These are phyloP conservation scores for Dicranocentrus wangi DNA, from an alignment of 2,888 invertebrate genomes.

Conservation along the genomic window DNA sequence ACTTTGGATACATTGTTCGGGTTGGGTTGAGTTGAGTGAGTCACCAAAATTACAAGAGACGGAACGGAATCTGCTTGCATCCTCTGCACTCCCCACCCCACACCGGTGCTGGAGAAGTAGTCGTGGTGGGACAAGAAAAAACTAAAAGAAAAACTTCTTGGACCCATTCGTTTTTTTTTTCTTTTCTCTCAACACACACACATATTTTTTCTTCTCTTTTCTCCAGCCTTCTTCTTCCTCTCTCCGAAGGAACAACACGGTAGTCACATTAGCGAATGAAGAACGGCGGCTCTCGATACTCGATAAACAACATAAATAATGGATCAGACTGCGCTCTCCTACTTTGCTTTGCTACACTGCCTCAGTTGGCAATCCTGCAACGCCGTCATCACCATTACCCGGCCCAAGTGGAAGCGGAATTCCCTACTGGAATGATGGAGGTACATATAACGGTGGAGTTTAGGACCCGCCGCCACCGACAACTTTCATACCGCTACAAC, in stretches of 20 bases:
- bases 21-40: too few species aligned
- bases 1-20: too few species aligned
- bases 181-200: too few species aligned
- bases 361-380: slow-evolving; percentile 37
- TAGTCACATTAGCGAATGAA: slow-evolving; percentile 59
- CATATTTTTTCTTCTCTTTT: slow-evolving; percentile 14
- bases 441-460: too few species aligned
- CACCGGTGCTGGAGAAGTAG: too few species aligned
- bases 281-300: slow-evolving; percentile 44
- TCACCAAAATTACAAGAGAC: too few species aligned
- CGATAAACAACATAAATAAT: slow-evolving; percentile 69
- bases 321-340: slow-evolving; percentile 59
- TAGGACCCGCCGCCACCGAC: too few species aligned
- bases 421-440: too few species aligned
- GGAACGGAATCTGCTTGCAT: too few species aligned
- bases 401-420: background rate
- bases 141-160: background rate
- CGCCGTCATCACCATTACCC: background rate
- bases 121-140: slow-evolving; percentile 11
- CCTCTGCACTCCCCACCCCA: background rate
- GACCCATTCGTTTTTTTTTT: too few species aligned
- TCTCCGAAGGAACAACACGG: background rate
- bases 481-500: too few species aligned
- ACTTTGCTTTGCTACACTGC: too few species aligned
- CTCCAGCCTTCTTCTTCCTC: background rate